phyloP scores from a whole-genome alignment of 2,888 invertebrate genomes.

The Lepeophtheirus nordmannii region DNA sequence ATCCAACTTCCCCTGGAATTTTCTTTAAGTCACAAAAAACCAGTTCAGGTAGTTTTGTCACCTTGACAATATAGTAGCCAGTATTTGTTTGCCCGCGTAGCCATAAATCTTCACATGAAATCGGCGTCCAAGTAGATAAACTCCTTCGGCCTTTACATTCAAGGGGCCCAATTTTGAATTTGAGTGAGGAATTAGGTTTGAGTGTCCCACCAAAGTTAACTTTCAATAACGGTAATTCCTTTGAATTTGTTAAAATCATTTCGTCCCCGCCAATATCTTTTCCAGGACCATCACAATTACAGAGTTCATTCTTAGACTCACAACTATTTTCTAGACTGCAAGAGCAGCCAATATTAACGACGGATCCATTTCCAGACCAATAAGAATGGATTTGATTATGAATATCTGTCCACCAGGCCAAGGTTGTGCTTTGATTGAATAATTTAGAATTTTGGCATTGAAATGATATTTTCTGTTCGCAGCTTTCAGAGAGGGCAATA shows the following conservation, averaged over 20 bases:
- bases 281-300: neutral
- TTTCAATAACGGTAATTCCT: neutral
- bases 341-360: neutral
- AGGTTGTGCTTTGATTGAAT: neutral
- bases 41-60: slow-evolving; percentile 6
- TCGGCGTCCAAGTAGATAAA: neutral
- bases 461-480: no score
- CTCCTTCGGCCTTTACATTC: neutral
- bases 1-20: slow-evolving; percentile 8
- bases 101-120: slow-evolving; percentile 16
- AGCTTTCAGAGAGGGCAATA: no score
- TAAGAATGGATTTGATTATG: neutral
- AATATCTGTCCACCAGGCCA: slow-evolving; percentile 18
- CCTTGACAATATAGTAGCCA: slow-evolving; percentile 19
- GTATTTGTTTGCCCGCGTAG: neutral
- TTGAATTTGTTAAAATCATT: slow-evolving; percentile 2
- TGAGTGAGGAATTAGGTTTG: neutral
- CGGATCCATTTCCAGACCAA: slow-evolving; percentile 10
- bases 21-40: slow-evolving; percentile 21
- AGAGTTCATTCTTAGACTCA: neutral
- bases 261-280: neutral
- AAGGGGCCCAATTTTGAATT: slow-evolving; percentile 14
- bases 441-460: no score
- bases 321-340: neutral
- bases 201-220: slow-evolving; percentile 8